Evolutionary conservation across 35 echinoderm and acorn worm species (phyloP), one percentile per base, ranked within the genome.

Genomic region (Holothuria glaberrima): DNA sequence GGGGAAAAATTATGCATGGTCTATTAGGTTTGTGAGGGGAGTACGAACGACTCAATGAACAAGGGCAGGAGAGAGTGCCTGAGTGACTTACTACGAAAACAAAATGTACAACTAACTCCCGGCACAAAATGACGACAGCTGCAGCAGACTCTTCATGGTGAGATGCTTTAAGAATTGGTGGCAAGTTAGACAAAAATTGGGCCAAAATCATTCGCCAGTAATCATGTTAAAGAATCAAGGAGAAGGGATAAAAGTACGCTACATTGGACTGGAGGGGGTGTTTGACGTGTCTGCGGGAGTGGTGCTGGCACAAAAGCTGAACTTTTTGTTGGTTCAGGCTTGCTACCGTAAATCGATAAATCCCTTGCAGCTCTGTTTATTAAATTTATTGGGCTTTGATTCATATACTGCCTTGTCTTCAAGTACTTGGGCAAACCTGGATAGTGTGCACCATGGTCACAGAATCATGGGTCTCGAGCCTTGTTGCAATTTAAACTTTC

Each of bases 1-100:
- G 35, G 74, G 74, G 74, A 78, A 41, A 78, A 78, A 78, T 78
- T 78, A 78, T 48, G 74, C 41, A 78, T 78, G 74, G 74, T 78
- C 74, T 78, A 78, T 78, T 78, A 78, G 50, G 74, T 33, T 21
- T 48, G 26, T 48, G 35, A 78, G 35, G 41, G 74, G 74, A 22
- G 33, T 38, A 21, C 20, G 13, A 9, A 48, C 20, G 74, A 78
- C 74, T 78, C 74, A 48, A 48, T 54, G 50, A 54, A 54, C 50
- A 54, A 54, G 50, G 50, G 50, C 50, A 54, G 10, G 74, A 28
- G 50, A 78, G 41, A 41, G 26, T 69, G 74, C 74, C 30, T 36
- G 69, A 73, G 30, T 38, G 30, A 73, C 69, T 73, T 20, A 48
- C 74, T 48, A n/a, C 74, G 38, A 28, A 78, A 78, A 78, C 74